A percentile compares a stretch with the other conserved stretches of the same genome.
Conservation (phyloP, 2,888 invertebrate genomes). For the Neocrepidodera transversa region DNA sequence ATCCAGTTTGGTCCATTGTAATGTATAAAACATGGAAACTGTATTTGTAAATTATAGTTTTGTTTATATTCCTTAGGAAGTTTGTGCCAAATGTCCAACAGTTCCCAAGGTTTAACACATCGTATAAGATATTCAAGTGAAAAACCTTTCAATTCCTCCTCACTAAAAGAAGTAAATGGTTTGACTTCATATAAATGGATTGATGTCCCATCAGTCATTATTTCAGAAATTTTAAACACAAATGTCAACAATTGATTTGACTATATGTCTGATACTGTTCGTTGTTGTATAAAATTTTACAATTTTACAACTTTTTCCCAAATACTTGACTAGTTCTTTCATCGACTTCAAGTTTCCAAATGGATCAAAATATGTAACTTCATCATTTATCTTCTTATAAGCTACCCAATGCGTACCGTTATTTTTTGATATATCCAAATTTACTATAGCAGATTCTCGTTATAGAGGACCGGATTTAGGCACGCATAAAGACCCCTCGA, state of each 20-base stretch:
- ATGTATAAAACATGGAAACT: no score
- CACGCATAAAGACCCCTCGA: conserved; percentile 38
- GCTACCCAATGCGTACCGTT: conserved; percentile 27
- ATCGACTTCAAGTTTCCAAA: conserved; percentile 36
- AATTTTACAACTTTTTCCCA: conserved; percentile 4
- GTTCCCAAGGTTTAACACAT: not conserved
- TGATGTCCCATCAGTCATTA: no score
- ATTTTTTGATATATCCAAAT: conserved; percentile 25
- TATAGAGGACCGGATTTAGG: conserved; percentile 8
- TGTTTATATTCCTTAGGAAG: no score
- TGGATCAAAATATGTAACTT: conserved; percentile 33
- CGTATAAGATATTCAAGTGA: not conserved
- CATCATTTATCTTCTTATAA: conserved; percentile 22
- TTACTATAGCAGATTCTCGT: conserved; percentile 25
- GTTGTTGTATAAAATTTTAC: conserved; percentile 14
- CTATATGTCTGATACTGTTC: no score
- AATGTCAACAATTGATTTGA: no score
- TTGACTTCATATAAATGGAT: no score
- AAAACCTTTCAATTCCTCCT: not conserved
- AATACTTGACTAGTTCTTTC: conserved; percentile 31
- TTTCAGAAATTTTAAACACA: no score
- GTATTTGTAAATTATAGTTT: no score
- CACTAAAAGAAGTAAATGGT: no score
- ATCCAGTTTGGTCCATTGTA: no score
- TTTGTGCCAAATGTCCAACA: not conserved